These are phyloP conservation scores for Alloscopus bannaensis DNA, from an alignment of 2,888 invertebrate species.

Conservation along the genomic window DNA sequence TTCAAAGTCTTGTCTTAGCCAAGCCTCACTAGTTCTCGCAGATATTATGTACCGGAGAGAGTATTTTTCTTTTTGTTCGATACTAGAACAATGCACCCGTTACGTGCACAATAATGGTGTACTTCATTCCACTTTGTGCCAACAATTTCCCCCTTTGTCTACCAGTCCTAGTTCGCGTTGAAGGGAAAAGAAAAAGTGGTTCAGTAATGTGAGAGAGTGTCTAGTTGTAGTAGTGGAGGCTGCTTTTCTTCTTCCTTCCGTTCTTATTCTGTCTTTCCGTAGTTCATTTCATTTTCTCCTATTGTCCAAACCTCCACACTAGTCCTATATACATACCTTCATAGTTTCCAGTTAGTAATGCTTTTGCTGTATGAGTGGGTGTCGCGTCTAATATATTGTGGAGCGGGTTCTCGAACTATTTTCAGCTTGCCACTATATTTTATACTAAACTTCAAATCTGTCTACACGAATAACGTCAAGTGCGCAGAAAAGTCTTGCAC, in stretches of 20 bases:
- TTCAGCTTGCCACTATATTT: conserved; percentile 8
- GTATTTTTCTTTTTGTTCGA: no score
- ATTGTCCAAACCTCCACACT: no score
- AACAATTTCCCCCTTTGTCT: conserved; percentile 27
- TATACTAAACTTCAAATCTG: conserved; percentile 28
- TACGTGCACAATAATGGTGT: neutral
- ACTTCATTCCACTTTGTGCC: conserved; percentile 28
- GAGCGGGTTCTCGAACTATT: conserved; percentile 17
- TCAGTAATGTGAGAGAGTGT: conserved; percentile 47
- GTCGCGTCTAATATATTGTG: conserved; percentile 2
- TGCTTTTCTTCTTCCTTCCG: conserved; percentile 27
- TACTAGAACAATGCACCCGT: no score
- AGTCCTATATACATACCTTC: no score
- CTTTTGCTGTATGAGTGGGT: neutral
- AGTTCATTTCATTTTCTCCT: conserved; percentile 29
- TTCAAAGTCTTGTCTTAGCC: conserved; percentile 8
- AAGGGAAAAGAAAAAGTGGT: conserved; percentile 28
- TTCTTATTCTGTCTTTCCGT: conserved; percentile 32
- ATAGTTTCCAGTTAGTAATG: neutral
- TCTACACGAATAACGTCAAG: conserved; percentile 42
- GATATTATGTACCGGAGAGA: no score
- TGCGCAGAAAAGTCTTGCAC: neutral
- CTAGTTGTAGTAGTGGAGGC: neutral
- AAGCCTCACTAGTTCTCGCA: conserved; percentile 9
- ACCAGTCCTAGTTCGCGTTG: conserved; percentile 14